phyloP scores from a whole-genome alignment of 2,113 vertebrate species.

The Solea senegalensis region DNA sequence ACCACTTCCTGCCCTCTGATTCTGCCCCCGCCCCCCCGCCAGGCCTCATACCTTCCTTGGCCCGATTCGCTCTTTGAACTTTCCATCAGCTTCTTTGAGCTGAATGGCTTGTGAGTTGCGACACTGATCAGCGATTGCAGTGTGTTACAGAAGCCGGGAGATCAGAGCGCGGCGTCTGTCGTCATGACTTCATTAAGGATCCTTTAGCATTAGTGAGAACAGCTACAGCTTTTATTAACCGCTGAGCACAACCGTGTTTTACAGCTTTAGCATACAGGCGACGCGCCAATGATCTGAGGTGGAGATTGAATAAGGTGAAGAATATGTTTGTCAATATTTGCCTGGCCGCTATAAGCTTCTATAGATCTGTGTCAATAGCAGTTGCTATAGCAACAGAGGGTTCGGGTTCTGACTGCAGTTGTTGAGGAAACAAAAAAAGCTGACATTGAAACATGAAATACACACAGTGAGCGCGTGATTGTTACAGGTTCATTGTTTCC shows the following conservation, averaged over 20 bases:
- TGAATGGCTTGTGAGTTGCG: neutral
- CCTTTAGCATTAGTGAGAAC: too few relatives aligned
- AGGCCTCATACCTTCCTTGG: too few relatives aligned
- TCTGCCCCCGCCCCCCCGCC: too few relatives aligned
- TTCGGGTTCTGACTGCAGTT: neutral
- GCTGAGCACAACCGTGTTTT: too few relatives aligned
- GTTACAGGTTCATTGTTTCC: neutral
- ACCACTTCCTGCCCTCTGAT: too few relatives aligned
- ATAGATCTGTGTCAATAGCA: neutral
- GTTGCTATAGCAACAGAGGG: conserved; percentile 5
- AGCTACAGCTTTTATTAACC: too few relatives aligned
- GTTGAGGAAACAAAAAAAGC: neutral
- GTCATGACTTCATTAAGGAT: neutral
- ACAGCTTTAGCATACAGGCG: neutral
- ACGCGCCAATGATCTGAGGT: neutral
- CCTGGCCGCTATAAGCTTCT: neutral
- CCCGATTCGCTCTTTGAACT: neutral
- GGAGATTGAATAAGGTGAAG: too few relatives aligned
- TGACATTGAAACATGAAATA: neutral
- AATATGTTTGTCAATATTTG: neutral
- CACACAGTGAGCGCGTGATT: neutral
- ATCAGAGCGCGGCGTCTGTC: neutral
- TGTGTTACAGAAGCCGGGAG: neutral
- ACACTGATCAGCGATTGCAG: neutral
- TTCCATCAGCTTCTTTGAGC: neutral